Evolutionary conservation across 2,888 invertebrate species (phyloP), one percentile per base, ranked within the genome.

Genomic region (Atrina japonica): DNA sequence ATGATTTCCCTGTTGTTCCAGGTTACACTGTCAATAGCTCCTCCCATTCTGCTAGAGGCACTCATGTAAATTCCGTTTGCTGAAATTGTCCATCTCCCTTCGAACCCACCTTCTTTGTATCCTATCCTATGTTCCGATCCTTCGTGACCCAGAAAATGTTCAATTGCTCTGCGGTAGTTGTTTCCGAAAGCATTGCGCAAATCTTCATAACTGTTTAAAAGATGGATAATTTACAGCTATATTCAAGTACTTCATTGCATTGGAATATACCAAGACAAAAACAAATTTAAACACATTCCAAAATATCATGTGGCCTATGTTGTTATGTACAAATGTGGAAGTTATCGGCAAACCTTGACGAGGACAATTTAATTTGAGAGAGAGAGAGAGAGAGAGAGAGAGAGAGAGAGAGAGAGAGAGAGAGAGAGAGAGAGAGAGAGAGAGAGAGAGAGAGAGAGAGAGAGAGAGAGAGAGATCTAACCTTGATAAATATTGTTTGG

Each of bases 21-120:
- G 14, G 77, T 75, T 11, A 80, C 50, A 58, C 80, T 80, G 67
- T 80, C 80, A 3, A 77, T 63, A 16, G 79, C 79, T 16, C 75
- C 80, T 9, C 71, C 80, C 68, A 74, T 78, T 7, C 78, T 56
- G 11, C 53, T 40, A 11, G 80, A 80, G 7, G 76, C 68, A 41
- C 80, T 73, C 18, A 81, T 52, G 30, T 73, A 75, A 11, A 81
- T 59, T 2, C 52, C 66, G 56, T 65, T 59, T 25, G 45, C 61
- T 3, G 72, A 72, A 16, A 78, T 72, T 6, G 78, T 78, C 75
- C 76, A 81, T 0, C 75, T 70, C 3, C 63, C 73, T 9, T 63
- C 73, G 27, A 41, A 56, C 1, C 66, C 73, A 0, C 74, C 68
- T 21, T 66, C 60, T 7, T 70, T 18, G 53, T 70, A 71, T 3